Percentiles rank a stretch among this genome's conserved stretches.
Evolutionary conservation across 2,797 vertebrate species (phyloP).

Genomic region (Mastacembelus armatus): DNA sequence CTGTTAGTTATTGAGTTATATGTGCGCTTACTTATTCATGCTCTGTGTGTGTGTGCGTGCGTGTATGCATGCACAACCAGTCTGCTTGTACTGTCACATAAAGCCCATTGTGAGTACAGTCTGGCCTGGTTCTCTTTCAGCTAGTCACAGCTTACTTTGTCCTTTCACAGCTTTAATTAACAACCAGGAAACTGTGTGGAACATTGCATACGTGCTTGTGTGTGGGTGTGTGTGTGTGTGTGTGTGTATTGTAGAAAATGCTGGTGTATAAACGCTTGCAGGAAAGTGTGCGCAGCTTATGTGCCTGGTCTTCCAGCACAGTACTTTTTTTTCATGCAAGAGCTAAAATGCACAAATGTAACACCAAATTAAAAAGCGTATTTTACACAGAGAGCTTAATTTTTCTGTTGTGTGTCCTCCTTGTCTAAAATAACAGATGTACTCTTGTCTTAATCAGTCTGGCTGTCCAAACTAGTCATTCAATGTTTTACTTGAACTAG

Average conservation of each 20-base stretch:
- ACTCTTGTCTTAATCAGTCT: too few species aligned
- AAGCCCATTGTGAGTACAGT: constrained; percentile 50
- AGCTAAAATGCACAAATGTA: constrained; percentile 27
- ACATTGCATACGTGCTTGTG: not conserved
- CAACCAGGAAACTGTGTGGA: constrained; percentile 30
- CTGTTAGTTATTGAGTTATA: constrained; percentile 7
- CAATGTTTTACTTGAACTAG: too few species aligned
- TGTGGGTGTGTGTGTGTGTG: too few species aligned
- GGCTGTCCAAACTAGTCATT: too few species aligned
- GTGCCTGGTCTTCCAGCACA: not conserved
- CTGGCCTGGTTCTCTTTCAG: constrained; percentile 45
- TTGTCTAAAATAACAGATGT: too few species aligned
- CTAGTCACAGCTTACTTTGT: constrained; percentile 42
- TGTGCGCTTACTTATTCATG: not conserved
- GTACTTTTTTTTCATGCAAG: constrained; percentile 35
- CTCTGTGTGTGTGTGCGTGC: not conserved
- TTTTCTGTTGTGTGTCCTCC: too few species aligned
- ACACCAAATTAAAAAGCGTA: constrained; percentile 35
- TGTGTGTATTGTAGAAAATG: not conserved
- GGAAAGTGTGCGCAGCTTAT: not conserved
- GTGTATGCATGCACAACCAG: constrained; percentile 33
- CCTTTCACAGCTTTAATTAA: constrained; percentile 65
- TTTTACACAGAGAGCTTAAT: too few species aligned
- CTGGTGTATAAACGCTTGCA: not conserved
- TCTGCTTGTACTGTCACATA: constrained; percentile 55